phyloP scores from a whole-genome alignment of 2,113 vertebrate genomes.

The Prunella fulvescens region DNA sequence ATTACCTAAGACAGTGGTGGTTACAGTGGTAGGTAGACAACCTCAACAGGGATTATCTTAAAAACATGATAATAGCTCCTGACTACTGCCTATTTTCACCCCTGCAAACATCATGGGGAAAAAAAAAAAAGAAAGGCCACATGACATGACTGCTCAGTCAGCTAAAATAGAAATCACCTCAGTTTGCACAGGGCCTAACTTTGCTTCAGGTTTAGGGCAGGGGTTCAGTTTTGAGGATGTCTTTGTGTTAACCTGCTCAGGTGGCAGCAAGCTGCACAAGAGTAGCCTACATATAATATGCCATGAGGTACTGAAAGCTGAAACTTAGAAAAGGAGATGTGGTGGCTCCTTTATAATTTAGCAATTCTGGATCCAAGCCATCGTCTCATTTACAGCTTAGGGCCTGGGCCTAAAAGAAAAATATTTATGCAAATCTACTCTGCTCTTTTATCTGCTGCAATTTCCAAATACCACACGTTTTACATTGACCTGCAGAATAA shows the following conservation, averaged over 20 bases:
- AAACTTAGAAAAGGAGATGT: neutral
- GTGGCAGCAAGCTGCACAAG: neutral
- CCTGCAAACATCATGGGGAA: neutral
- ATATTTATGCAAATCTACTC: conserved; percentile 14
- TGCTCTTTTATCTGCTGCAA: neutral
- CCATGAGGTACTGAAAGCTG: neutral
- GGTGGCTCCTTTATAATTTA: neutral
- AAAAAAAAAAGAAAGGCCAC: neutral
- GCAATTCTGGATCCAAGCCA: neutral
- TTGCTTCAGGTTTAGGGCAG: neutral
- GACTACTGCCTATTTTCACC: neutral
- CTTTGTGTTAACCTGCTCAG: neutral
- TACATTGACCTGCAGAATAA: neutral
- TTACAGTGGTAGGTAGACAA: neutral
- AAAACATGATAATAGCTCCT: neutral
- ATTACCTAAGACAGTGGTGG: neutral
- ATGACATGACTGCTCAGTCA: neutral
- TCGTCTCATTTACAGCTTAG: neutral
- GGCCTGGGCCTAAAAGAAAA: neutral
- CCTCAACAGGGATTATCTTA: neutral
- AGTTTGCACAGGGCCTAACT: neutral
- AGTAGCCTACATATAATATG: neutral
- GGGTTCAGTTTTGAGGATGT: neutral
- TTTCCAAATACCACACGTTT: neutral
- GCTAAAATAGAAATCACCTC: neutral